Percentiles rank a stretch among this genome's conserved stretches.
Evolutionary conservation across 2,113 vertebrate species (phyloP).

Genomic region (Sturnus vulgaris): DNA sequence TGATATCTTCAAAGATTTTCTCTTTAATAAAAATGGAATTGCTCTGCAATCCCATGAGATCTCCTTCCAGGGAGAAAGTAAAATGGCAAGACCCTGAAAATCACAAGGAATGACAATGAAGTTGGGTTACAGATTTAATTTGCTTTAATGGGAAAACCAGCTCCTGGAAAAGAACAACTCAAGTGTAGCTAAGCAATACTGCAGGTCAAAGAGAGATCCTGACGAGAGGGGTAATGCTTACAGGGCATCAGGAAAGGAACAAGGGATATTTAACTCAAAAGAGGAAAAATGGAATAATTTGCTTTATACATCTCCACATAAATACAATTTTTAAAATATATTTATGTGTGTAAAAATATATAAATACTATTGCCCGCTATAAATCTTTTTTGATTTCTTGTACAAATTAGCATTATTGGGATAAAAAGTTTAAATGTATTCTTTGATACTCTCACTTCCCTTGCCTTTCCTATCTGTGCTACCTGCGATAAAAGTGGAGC

Average conservation of each 20-base stretch:
- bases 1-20: background rate
- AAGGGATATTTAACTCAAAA: background rate
- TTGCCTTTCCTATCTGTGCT: background rate
- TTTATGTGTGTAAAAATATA: background rate
- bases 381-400: background rate
- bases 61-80: background rate
- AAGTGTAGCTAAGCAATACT: background rate
- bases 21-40: slow-evolving; percentile 16
- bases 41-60: background rate
- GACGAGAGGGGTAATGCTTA: background rate
- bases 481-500: background rate
- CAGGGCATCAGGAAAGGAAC: background rate
- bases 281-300: background rate
- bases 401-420: background rate
- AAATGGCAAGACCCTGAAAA: background rate
- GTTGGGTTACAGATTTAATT: background rate
- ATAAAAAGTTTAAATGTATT: background rate
- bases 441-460: background rate
- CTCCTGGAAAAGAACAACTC: background rate
- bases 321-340: background rate
- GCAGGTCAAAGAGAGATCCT: background rate
- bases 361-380: background rate
- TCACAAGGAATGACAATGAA: background rate
- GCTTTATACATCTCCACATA: background rate
- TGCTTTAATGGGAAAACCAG: background rate